Base-by-base conservation (phyloP, 1,140 invertebrate species). In the Magallana gigas region DNA sequence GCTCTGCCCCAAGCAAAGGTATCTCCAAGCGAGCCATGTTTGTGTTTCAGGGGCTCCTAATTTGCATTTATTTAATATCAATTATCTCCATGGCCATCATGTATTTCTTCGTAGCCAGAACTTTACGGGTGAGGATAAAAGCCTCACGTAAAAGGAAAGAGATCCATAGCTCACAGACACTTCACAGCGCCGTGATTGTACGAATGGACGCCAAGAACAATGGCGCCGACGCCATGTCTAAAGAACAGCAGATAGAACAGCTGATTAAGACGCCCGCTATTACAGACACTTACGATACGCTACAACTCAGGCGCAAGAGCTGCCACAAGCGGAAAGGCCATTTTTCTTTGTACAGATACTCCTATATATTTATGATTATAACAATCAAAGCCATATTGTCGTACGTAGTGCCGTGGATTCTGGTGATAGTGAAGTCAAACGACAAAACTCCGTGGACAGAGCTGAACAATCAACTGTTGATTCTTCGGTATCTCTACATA, bases 331-430 rank as follows among this genome's bases (percentile, higher is more conserved):
- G 58, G 23, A 58, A 84, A 56, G 58, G 58, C 6, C 83, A 84
- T 29, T 84, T 84, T 29, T 58, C 83, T 14, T 16, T 84, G 12
- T 84, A 84, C 58, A 58, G 83, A 29, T 84, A 84, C 57, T 84
- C 83, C 57, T 84, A 84, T 60, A 84, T 84, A n/a, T 84, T 84
- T 14, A 84, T 84, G 83, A 84, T 84, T 9, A 84, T 84, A 6
- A 84, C 83, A 29, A 59, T 84, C n/a, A 84, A 84, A 60, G 83
- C 83, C 12, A 84, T 60, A 16, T 11, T 84, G 58, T 58, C 83
- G 11, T 84, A 59, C 23, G 57, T 84, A 3, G 48, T 56, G 7
- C 83, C 83, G 4, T 84, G 83, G 83, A 60, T 84, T 36, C 14
- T 84, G 9, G 83, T 60, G 3, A 59, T 58, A 8, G 83, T 84